A percentile compares a stretch with the other conserved stretches of the same genome.
These are phyloP conservation scores for Danio tinwini DNA, from an alignment of 2,797 vertebrate species.

Conservation along the genomic window DNA sequence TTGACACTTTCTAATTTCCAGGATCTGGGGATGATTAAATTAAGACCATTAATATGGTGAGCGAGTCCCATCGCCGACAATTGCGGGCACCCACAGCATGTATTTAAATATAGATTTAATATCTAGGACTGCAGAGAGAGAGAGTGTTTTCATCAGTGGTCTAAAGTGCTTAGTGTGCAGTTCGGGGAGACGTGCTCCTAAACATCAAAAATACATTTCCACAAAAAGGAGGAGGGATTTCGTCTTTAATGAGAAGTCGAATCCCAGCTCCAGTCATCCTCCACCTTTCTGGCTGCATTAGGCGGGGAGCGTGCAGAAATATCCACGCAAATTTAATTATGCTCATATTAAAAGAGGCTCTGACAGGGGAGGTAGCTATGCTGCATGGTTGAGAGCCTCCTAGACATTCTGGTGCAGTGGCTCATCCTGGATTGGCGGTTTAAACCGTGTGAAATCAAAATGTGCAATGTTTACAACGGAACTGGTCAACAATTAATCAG, in stretches of 20 bases:
- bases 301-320: constrained; percentile 70
- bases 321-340: constrained; percentile 75
- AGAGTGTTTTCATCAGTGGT: constrained; percentile 66
- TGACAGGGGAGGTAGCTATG: constrained; percentile 65
- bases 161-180: constrained; percentile 75
- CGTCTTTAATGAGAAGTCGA: constrained; percentile 71
- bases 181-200: constrained; percentile 59
- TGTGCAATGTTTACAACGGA: no score
- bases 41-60: constrained; percentile 72
- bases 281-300: constrained; percentile 79
- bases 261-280: constrained; percentile 72
- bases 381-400: constrained; percentile 23
- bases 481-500: no score
- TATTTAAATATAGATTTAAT: constrained; percentile 82
- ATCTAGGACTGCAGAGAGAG: constrained; percentile 62
- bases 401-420: constrained; percentile 27
- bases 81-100: constrained; percentile 62
- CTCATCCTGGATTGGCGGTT: constrained; percentile 35
- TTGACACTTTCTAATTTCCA: constrained; percentile 72
- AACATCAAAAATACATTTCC: constrained; percentile 64
- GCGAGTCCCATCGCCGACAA: constrained; percentile 64
- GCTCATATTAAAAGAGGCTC: constrained; percentile 67
- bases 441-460: background rate
- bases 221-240: constrained; percentile 48
- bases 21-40: constrained; percentile 72